Conservation (phyloP, 1,140 invertebrate genomes). For the Anastrepha obliqua region DNA sequence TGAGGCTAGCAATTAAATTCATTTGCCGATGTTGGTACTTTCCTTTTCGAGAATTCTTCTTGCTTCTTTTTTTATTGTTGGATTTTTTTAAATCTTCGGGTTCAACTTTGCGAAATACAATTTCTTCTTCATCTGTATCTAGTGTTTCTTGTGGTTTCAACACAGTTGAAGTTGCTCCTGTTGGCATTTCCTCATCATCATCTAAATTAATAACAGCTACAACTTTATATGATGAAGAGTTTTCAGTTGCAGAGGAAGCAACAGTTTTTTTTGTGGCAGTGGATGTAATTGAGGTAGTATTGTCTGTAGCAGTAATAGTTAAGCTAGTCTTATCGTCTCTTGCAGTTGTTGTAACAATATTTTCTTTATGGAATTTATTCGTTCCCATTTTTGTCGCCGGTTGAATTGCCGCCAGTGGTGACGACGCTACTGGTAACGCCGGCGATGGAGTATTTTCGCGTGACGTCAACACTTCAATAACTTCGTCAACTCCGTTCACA, state of each 20-base stretch:
- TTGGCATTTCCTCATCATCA: slow-evolving; percentile 47
- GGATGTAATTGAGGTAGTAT: slow-evolving; percentile 5
- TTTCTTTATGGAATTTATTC: not conserved
- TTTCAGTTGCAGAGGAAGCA: not conserved
- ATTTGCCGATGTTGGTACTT: slow-evolving; percentile 30
- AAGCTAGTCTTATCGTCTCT: not conserved
- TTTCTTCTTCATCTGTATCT: slow-evolving; percentile 55
- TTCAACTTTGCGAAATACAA: slow-evolving; percentile 54
- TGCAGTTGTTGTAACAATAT: not conserved
- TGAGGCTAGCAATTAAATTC: slow-evolving; percentile 55
- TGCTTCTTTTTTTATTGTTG: not conserved
- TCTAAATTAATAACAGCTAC: slow-evolving; percentile 55
- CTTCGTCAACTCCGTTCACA: slow-evolving; percentile 50
- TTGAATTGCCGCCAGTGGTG: not conserved
- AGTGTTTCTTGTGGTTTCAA: not conserved
- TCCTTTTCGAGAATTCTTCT: slow-evolving; percentile 44
- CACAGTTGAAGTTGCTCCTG: not conserved
- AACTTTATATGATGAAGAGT: slow-evolving; percentile 44
- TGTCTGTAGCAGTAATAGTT: not conserved
- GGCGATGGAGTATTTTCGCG: slow-evolving; percentile 55
- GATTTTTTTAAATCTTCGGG: not conserved
- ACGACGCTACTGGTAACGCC: not conserved
- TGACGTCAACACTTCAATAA: slow-evolving; percentile 56
- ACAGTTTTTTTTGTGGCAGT: slow-evolving; percentile 9
- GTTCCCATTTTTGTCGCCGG: not conserved